phyloP scores from a whole-genome alignment of 2,888 invertebrate species.

The Calameuta idolon region DNA sequence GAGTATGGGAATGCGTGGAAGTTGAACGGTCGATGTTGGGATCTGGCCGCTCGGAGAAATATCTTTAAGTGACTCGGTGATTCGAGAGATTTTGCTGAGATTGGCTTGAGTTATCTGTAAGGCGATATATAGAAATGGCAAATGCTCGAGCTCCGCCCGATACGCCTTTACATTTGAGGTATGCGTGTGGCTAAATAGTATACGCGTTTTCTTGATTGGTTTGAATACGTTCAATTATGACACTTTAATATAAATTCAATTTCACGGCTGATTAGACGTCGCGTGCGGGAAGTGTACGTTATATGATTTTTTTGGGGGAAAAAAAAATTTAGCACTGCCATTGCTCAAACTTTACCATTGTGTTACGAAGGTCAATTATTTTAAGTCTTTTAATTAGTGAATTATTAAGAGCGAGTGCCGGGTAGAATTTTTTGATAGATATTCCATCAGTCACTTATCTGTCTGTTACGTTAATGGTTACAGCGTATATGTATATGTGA shows the following conservation, averaged over 20 bases:
- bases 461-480: neutral
- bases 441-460: neutral
- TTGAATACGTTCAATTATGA: slow-evolving; percentile 6
- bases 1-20: neutral
- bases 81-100: neutral
- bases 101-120: neutral
- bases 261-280: slow-evolving; percentile 1
- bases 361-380: neutral
- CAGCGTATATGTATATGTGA: neutral
- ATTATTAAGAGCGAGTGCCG: neutral
- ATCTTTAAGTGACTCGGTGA: neutral
- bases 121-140: neutral
- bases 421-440: neutral
- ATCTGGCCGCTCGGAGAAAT: neutral
- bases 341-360: neutral
- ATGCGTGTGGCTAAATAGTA: neutral
- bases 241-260: slow-evolving; percentile 5
- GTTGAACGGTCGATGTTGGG: neutral
- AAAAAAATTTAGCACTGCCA: neutral
- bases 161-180: neutral
- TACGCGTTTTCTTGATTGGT: neutral
- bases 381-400: neutral
- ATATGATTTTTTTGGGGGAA: neutral
- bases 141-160: neutral
- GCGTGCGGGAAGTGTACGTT: neutral